Evolutionary conservation across 64 coral and sea anemone species (phyloP).

Genomic region (Platygyra sinensis): DNA sequence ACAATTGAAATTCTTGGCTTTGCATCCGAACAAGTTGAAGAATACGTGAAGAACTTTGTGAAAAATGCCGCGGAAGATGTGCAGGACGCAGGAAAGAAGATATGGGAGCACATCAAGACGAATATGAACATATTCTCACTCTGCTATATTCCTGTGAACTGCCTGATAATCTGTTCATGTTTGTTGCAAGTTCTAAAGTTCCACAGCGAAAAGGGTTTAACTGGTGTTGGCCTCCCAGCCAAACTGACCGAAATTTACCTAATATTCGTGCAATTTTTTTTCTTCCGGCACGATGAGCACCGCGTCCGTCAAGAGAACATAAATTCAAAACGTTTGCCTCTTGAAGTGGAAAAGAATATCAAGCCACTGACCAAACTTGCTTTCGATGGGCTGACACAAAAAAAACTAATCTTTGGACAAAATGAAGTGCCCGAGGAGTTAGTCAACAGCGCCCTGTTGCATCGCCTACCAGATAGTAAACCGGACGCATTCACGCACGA

Average conservation of each 20-base stretch:
- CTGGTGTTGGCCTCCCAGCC: background rate
- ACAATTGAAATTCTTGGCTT: conserved; percentile 70
- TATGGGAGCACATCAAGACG: conserved; percentile 18
- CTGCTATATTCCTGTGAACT: conserved; percentile 74
- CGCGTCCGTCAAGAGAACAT: background rate
- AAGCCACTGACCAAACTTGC: conserved; percentile 33
- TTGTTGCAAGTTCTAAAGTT: background rate
- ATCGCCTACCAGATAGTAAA: conserved; percentile 30
- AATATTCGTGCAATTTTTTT: background rate
- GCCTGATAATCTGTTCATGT: conserved; percentile 61
- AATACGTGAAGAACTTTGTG: conserved; percentile 51
- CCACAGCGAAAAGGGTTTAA: background rate
- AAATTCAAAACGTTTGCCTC: background rate
- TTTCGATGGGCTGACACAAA: conserved; percentile 14
- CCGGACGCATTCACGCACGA: background rate
- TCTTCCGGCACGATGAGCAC: background rate
- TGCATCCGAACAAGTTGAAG: conserved; percentile 35
- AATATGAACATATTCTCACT: conserved; percentile 51
- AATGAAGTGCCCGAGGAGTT: background rate
- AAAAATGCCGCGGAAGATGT: conserved; percentile 16
- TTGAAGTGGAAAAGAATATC: background rate
- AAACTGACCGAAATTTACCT: conserved; percentile 39
- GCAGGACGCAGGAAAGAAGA: background rate
- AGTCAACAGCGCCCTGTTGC: conserved; percentile 52
- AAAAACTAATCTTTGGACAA: conserved; percentile 28